A percentile compares a stretch with the other conserved stretches of the same genome.
Evolutionary conservation across 2,113 vertebrate genomes (phyloP).

Genomic region (Xyrauchen texanus): DNA sequence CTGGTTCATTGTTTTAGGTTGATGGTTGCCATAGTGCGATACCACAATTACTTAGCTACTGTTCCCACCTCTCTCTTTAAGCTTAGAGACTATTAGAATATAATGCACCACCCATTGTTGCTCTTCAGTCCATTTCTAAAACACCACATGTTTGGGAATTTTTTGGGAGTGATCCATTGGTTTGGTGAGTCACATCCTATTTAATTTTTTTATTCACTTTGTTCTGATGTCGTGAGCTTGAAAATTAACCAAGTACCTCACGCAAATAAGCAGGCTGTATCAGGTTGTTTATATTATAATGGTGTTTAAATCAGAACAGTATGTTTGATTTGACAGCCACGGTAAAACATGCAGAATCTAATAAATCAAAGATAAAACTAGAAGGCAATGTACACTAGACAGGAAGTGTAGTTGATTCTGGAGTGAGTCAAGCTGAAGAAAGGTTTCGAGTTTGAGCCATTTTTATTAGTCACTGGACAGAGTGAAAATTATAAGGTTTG

Average conservation of each 20-base stretch:
- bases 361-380: conserved; percentile 38
- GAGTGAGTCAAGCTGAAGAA: conserved; percentile 16
- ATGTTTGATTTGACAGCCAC: conserved; percentile 18
- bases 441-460: conserved; percentile 8
- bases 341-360: conserved; percentile 13
- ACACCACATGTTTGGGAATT: conserved; percentile 13
- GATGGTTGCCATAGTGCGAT: conserved; percentile 63
- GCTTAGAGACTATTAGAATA: conserved; percentile 27
- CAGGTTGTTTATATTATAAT: conserved; percentile 27
- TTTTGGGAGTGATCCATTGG: conserved; percentile 21
- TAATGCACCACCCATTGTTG: conserved; percentile 45
- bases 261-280: background rate
- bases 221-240: conserved; percentile 16
- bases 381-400: conserved; percentile 4
- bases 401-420: conserved; percentile 18
- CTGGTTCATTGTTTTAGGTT: conserved; percentile 38
- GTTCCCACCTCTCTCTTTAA: conserved; percentile 2
- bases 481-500: conserved; percentile 43
- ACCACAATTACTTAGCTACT: conserved; percentile 52
- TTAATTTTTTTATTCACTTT: conserved; percentile 8
- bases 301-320: conserved; percentile 15
- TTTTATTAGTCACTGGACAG: conserved; percentile 38
- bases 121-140: conserved; percentile 26
- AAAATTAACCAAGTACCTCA: conserved; percentile 6
- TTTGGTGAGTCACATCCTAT: conserved; percentile 5